Percentiles rank a stretch among this genome's conserved stretches.
Conservation (phyloP, 2,888 invertebrate species). For the Baronia brevicornis region DNA sequence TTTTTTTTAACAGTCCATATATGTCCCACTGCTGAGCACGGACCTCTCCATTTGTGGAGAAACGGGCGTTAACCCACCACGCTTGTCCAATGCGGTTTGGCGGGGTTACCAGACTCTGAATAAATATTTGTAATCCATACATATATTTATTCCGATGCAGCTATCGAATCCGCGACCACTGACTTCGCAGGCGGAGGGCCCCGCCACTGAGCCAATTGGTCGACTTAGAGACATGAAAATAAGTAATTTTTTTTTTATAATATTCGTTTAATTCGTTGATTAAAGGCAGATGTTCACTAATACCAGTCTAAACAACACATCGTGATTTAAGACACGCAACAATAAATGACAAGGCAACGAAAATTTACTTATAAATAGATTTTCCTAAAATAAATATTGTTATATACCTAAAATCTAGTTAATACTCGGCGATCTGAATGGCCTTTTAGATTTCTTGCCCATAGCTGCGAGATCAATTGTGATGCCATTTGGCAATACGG, state of each 20-base stretch:
- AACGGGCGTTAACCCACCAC: too few species aligned
- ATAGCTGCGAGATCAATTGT: conserved; percentile 81
- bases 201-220: too few species aligned
- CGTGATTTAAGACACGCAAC: conserved; percentile 33
- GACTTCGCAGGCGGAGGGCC: too few species aligned
- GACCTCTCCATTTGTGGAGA: too few species aligned
- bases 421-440: conserved; percentile 72
- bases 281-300: conserved; percentile 33
- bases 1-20: too few species aligned
- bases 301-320: conserved; percentile 22
- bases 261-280: conserved; percentile 34
- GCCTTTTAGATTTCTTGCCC: conserved; percentile 83
- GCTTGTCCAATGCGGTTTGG: too few species aligned
- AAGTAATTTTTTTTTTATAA: conserved; percentile 22
- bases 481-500: conserved; percentile 82
- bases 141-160: too few species aligned
- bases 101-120: too few species aligned
- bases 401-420: conserved; percentile 47
- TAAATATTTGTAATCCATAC: too few species aligned
- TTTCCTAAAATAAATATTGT: conserved; percentile 66
- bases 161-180: too few species aligned
- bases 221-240: background rate
- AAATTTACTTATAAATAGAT: conserved; percentile 49
- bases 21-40: too few species aligned
- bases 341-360: conserved; percentile 49